Base-by-base conservation (phyloP, 2,113 vertebrate genomes). In the Narcine bancroftii region DNA sequence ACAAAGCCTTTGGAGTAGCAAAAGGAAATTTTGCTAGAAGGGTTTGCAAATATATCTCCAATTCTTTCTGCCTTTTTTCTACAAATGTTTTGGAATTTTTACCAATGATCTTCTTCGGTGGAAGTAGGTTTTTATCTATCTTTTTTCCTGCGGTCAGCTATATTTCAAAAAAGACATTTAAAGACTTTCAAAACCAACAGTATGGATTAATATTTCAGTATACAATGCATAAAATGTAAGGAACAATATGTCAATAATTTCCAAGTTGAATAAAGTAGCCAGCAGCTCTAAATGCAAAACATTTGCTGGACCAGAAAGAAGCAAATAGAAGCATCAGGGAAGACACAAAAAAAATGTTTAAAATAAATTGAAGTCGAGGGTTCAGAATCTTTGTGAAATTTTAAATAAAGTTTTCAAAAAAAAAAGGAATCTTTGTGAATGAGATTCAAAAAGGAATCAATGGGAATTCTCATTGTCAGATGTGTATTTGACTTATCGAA, bases 81-180 rank as follows among this genome's bases (percentile, higher is more conserved):
- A 99, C 98, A 93, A 99, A 94, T 93, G 97, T 98, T 95, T 96
- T 97, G 0, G 98, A 99, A 94, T 99, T 99, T 95, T 99, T 99
- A 33, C 98, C 98, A 93, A 99, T 96, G 19, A 99, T 98, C 95
- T 99, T 99, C 95, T 99, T 99, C 0, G 99, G 98, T 45, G 98
- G 99, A 92, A 99, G 96, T 2, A 99, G 95, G 93, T 97, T 97
- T 93, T 97, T 96, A 94, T 98, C 98, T 76, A 98, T 97, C 94
- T 98, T 98, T 93, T 96, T 98, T 93, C 98, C 97, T 33, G 95
- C 95, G 33, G 96, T 96, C 92, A 99, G 96, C 99, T 99, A 93
- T 93, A 95, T 95, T 89, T 92, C 92, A 94, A 94, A 93, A 21
- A 95, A 87, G 47, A 56, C 60, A n/a, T 60, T 63, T 21, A 36